These are phyloP conservation scores for Umimayanthus kanabou DNA, from an alignment of 92 coral and sea anemone genomes.

Conservation along the genomic window DNA sequence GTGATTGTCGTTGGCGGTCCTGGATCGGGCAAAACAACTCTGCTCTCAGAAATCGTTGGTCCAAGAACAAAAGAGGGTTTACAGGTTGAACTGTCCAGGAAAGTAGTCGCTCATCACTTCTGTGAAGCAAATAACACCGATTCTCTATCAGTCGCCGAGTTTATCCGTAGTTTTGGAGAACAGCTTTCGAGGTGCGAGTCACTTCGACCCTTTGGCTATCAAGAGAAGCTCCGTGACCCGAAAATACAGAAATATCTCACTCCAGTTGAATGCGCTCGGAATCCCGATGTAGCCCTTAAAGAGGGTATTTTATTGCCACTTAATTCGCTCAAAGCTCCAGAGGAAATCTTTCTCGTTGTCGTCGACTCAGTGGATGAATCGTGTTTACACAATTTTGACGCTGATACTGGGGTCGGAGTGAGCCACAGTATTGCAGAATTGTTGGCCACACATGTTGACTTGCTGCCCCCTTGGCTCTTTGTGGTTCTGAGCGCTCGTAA, in stretches of 20 bases:
- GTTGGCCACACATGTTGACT: conserved; percentile 89
- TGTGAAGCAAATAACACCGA: conserved; percentile 83
- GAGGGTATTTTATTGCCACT: conserved; percentile 93
- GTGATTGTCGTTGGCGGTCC: conserved; percentile 93
- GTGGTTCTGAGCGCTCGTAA: conserved; percentile 92
- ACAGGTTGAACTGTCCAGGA: conserved; percentile 70
- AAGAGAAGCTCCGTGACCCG: conserved; percentile 69
- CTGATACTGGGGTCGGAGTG: conserved; percentile 64
- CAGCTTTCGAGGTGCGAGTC: conserved; percentile 85
- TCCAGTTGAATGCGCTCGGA: conserved; percentile 78
- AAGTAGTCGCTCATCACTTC: conserved; percentile 84
- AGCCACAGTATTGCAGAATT: conserved; percentile 87
- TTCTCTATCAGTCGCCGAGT: conserved; percentile 85
- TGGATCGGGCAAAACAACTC: conserved; percentile 94
- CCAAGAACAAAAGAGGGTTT: conserved; percentile 76
- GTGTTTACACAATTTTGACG: conserved; percentile 78
- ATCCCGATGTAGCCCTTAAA: conserved; percentile 88
- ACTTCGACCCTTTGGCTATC: conserved; percentile 64
- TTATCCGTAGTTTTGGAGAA: conserved; percentile 83
- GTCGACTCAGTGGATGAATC: conserved; percentile 97
- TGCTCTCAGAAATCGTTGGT: conserved; percentile 75
- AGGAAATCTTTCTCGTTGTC: conserved; percentile 71
- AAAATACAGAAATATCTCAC: conserved; percentile 79
- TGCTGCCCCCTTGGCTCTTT: conserved; percentile 89
- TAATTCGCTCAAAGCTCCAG: conserved; percentile 80